Base-by-base conservation (phyloP, 2,797 vertebrate genomes). In the Pseudochirops cupreus region DNA sequence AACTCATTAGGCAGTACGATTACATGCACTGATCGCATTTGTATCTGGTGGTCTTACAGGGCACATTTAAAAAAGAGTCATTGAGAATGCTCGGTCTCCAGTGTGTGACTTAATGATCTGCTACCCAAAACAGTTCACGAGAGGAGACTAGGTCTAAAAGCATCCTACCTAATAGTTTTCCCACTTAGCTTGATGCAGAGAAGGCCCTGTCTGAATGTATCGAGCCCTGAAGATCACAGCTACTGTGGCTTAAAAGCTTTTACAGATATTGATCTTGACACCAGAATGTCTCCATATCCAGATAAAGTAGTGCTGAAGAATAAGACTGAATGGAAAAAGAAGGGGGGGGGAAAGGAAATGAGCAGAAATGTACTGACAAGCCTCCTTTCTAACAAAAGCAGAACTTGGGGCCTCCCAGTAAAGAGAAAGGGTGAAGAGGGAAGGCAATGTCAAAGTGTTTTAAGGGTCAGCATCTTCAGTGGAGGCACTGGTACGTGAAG, bases 241-340 rank as follows among this genome's bases (percentile, higher is more conserved):
- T 29, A 96, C 97, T 96, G 96, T 89, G 95, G 95, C 58, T 94
- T 97, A 97, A 98, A 97, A 97, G 92, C 94, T 97, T 96, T 97
- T 94, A 21, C 57, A 97, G 93, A 58, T 91, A 96, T 97, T 96
- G 94, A 97, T 91, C 52, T 90, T 96, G 74, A 93, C 12, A 93
- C 87, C 33, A 14, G 67, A 94, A 50, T 87, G 26, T 93, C 53
- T 96, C 12, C 56, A 56, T 56, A 39, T 67, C 4, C 31, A 94
- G 92, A 92, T 0, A 95, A 95, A 97, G 93, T 93, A 94, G 57
- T 96, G n/a, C 31, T 82, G 56, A 39, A 94, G 90, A 92, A 67
- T 62, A 91, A 90, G 93, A 94, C 90, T 89, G 96, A 93, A 21
- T 56, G 1, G 5, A 91, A 46, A 57, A 96, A 91, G 93, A 93